Base-by-base conservation (phyloP, 2,113 vertebrate species). In the Ceratotherium simum region DNA sequence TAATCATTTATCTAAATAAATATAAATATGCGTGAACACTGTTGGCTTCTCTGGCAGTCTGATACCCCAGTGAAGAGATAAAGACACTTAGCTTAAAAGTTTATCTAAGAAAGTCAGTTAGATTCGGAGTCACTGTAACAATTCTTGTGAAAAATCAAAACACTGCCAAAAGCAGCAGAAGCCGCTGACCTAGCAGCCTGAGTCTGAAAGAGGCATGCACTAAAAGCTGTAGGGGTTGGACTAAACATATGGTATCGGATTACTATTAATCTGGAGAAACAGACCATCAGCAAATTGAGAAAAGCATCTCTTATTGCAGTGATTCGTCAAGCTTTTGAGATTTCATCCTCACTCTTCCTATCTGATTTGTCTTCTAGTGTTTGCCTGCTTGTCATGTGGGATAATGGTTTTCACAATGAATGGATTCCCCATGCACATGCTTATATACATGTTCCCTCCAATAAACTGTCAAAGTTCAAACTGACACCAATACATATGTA, bases 301-400 rank as follows among this genome's bases (percentile, higher is more conserved):
- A 83, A 96, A 98, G 96, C 87, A 88, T 92, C 90, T 98, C 92
- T 96, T 93, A 87, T 76, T 97, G 80, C 83, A 95, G 92, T 92
- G 91, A 86, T 90, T 95, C 75, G 80, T 96, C 48, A 86, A 91
- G 85, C 23, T 78, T 97, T 65, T 90, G 97, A 96, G 91, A 95
- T 98, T 98, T 97, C 88, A 98, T 89, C 88, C 96, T 96, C 76
- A 94, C 78, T 95, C 76, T 97, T 98, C 90, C 83, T 97, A 90
- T 98, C 60, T 92, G 95, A 90, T 97, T 97, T 97, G 97, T 93
- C 97, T 98, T 98, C 91, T 73, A 80, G 62, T 12, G 2, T 86
- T 98, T 98, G 86, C 65, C 79, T 96, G 81, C 84, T 95, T 97
- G 97, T 95, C 91, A 82, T 69, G 64, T 16, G 21, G 90, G 91